A percentile compares a stretch with the other conserved stretches of the same genome.
Evolutionary conservation across 2,113 vertebrate genomes (phyloP).

Genomic region (Acanthisitta chloris): DNA sequence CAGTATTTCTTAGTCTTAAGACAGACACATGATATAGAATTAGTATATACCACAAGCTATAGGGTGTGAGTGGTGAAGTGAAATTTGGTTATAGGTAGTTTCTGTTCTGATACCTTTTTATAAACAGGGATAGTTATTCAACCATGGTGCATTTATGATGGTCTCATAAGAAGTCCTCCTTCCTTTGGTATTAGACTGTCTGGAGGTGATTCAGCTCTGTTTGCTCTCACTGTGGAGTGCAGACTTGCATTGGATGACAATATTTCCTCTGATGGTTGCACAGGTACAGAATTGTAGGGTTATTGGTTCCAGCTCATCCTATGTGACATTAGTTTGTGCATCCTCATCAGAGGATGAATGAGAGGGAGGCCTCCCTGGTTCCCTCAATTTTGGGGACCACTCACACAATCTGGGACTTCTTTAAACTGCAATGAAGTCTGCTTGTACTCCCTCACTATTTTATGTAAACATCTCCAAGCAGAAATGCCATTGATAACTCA

Average conservation of each 20-base stretch:
- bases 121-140: not conserved
- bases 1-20: not conserved
- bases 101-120: not conserved
- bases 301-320: not conserved
- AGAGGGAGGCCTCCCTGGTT: fast-evolving
- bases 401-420: not conserved
- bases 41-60: not conserved
- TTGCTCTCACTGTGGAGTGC: not conserved
- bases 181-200: not conserved
- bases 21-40: not conserved
- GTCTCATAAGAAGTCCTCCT: not conserved
- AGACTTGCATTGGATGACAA: not conserved
- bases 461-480: not conserved
- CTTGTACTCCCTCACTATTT: not conserved
- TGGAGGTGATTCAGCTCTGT: not conserved
- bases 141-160: not conserved
- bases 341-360: not conserved
- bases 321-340: not conserved
- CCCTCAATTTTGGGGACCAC: not conserved
- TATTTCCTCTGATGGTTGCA: not conserved
- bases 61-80: not conserved
- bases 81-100: not conserved
- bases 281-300: not conserved
- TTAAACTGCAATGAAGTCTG: not conserved
- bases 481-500: not conserved